A percentile compares a stretch with the other conserved stretches of the same genome.
These are phyloP conservation scores for Atherix ibis DNA, from an alignment of 2,888 invertebrate species.

Conservation along the genomic window DNA sequence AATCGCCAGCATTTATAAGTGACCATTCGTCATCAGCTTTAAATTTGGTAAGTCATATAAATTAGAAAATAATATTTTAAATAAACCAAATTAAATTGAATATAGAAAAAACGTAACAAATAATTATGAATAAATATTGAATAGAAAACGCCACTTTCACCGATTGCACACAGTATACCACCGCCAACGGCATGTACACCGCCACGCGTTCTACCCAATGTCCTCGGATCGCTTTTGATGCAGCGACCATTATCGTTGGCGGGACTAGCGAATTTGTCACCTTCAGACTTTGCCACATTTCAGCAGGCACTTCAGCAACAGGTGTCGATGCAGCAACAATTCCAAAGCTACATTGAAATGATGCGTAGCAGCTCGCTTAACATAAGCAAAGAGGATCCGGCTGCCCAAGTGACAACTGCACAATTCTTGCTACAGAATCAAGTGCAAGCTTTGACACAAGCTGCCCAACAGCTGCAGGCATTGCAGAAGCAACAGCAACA, in stretches of 20 bases:
- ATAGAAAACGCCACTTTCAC: constrained; percentile 22
- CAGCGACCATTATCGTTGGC: constrained; percentile 17
- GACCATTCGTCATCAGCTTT: constrained; percentile 24
- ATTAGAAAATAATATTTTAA: too few species aligned
- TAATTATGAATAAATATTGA: too few species aligned
- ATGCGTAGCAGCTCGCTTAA: constrained; percentile 16
- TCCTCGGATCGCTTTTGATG: constrained; percentile 15
- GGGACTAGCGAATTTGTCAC: constrained; percentile 18
- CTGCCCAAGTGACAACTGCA: constrained; percentile 35
- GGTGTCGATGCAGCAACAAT: constrained; percentile 29
- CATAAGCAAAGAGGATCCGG: constrained; percentile 24
- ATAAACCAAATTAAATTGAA: too few species aligned
- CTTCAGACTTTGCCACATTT: constrained; percentile 26
- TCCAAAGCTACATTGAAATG: constrained; percentile 30
- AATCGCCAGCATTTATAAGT: constrained; percentile 20
- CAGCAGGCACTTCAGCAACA: constrained; percentile 30
- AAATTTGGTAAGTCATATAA: constrained; percentile 16
- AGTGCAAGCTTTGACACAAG: constrained; percentile 63
- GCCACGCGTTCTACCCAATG: constrained; percentile 12
- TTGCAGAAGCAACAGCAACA: constrained; percentile 50
- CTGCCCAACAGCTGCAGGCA: constrained; percentile 69
- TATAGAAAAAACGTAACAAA: too few species aligned
- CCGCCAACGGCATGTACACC: constrained; percentile 11
- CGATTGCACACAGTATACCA: constrained; percentile 5
- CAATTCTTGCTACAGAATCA: constrained; percentile 64